phyloP scores from a whole-genome alignment of 1,140 invertebrate genomes.

The Apis florea region DNA sequence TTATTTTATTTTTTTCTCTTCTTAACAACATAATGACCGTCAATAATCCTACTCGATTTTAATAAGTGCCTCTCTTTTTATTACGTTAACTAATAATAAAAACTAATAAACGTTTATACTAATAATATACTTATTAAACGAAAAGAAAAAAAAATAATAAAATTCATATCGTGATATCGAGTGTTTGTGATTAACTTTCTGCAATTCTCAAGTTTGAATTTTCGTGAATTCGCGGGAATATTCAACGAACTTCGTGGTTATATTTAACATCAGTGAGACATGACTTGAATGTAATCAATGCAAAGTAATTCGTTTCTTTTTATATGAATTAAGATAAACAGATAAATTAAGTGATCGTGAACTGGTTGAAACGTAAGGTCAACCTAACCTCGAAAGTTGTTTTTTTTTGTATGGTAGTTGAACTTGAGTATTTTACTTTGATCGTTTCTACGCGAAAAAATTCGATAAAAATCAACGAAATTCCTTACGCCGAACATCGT shows the following conservation, averaged over 20 bases:
- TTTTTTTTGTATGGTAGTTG: not conserved
- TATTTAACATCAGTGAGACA: not conserved
- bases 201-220: not conserved
- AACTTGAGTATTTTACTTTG: not conserved
- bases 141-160: not conserved
- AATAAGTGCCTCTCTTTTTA: slow-evolving; percentile 11
- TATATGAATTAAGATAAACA: too few relatives aligned
- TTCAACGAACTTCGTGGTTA: not conserved
- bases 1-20: not conserved
- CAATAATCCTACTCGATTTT: not conserved
- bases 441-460: not conserved
- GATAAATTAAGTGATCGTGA: not conserved
- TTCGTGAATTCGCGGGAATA: not conserved
- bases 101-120: too few relatives aligned
- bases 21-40: not conserved
- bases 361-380: not conserved
- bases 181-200: not conserved
- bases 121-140: not conserved
- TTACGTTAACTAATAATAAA: too few relatives aligned
- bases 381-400: not conserved
- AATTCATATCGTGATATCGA: not conserved
- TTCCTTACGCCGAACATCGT: too few relatives aligned
- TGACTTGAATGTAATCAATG: not conserved
- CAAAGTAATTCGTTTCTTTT: not conserved
- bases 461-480: not conserved